Base-by-base conservation (phyloP, 2,888 invertebrate genomes). In the Cordilura impudica region DNA sequence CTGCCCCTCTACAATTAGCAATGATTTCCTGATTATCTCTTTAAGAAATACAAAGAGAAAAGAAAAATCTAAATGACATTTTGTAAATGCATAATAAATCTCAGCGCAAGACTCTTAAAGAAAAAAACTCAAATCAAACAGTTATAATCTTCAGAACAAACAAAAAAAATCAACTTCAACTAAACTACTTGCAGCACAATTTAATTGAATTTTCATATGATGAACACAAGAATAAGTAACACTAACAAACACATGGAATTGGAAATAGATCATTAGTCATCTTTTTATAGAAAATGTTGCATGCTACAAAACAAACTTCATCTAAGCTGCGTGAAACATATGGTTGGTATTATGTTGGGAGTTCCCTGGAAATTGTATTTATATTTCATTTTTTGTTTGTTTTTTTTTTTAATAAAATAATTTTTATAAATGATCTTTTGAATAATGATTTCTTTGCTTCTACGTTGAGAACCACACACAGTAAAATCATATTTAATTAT, bases 341-440 rank as follows among this genome's bases (percentile, higher is more conserved):
- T 69, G 75, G 61, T 31, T 61, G 47, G 31, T 43, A 58, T 71
- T 61, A 23, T 31, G 61, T 49, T 54, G 61, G n/a, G 26, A 63
- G 39, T 56, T 63, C 69, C 35, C 29, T 49, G 49, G 19, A 63
- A 56, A 72, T 49, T 43, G n/a, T n/a, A n/a, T n/a, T n/a, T n/a
- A n/a, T n/a, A n/a, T n/a, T n/a, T n/a, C n/a, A n/a, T n/a, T n/a
- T n/a, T n/a, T n/a, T n/a, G n/a, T n/a, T n/a, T 65, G 23, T 63
- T 71, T 35, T 51, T 49, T 63, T 7, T 60, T 12, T 67, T 54
- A 35, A 18, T 35, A 3, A 35, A 65, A 70, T 71, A 49, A 63
- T 79, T 75, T 75, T 79, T 67, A 79, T 79, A 79, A 79, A 79
- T 79, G 75, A 75, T 79, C 66, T 61, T 67, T 67, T 72, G 71